phyloP scores from a whole-genome alignment of 2,797 vertebrate species.

The Acipenser ruthenus region DNA sequence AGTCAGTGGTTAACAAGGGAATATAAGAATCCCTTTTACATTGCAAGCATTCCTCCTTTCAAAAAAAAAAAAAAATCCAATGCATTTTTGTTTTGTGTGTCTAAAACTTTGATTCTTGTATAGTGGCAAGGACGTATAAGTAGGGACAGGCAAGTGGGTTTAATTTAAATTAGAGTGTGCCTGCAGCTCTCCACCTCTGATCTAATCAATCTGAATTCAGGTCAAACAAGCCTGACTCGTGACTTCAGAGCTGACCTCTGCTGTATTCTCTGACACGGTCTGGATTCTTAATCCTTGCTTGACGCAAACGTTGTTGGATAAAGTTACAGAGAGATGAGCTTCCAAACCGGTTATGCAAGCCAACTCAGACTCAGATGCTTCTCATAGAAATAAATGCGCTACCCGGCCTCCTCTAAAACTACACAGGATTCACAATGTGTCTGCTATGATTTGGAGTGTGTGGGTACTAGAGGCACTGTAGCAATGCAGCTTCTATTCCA shows the following conservation, averaged over 20 bases:
- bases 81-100: too few species aligned
- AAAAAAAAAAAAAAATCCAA: constrained; percentile 7
- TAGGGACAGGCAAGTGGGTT: constrained; percentile 3
- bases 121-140: not conserved
- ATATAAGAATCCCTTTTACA: constrained; percentile 1
- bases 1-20: constrained; percentile 12
- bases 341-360: not conserved
- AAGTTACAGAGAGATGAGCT: not conserved
- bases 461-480: too few species aligned
- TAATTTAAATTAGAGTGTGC: constrained; percentile 2
- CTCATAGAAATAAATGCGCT: too few species aligned
- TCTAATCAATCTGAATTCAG: constrained; percentile 4
- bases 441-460: too few species aligned
- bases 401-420: too few species aligned
- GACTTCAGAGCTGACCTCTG: constrained; percentile 4
- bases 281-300: not conserved
- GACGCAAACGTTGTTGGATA: constrained; percentile 3
- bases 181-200: constrained; percentile 1
- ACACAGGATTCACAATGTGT: too few species aligned
- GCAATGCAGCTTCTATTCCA: too few species aligned
- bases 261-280: constrained; percentile 5
- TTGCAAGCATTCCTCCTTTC: constrained; percentile 7
- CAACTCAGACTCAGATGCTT: not conserved
- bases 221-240: not conserved
- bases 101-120: not conserved